Conservation (phyloP, 2,113 vertebrate species). For the Nettapus auritus region DNA sequence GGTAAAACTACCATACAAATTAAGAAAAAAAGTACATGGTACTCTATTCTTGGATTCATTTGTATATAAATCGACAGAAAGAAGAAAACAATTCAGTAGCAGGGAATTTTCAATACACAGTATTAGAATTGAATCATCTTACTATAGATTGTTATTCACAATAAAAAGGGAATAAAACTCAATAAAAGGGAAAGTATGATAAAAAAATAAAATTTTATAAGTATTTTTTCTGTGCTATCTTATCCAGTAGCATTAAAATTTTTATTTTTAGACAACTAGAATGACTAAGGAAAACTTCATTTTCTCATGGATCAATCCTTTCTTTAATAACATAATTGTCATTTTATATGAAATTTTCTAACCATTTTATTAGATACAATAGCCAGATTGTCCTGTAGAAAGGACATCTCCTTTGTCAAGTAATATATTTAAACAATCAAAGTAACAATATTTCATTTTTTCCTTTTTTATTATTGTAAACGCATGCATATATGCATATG, state of each 20-base stretch:
- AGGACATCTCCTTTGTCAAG: neutral
- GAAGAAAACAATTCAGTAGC: neutral
- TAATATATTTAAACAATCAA: neutral
- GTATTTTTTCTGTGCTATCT: neutral
- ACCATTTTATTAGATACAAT: neutral
- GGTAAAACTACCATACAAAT: too few relatives aligned
- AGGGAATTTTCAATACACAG: neutral
- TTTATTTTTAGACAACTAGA: neutral
- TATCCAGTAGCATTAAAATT: neutral
- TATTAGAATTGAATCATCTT: neutral
- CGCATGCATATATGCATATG: neutral
- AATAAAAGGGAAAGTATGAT: constrained; percentile 16
- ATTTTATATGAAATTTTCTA: neutral
- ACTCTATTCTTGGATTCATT: neutral
- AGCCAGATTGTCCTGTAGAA: neutral
- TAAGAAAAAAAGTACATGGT: neutral
- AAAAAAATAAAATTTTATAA: neutral
- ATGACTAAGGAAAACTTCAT: neutral
- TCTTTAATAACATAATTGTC: neutral
- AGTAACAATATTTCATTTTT: neutral
- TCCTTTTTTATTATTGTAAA: neutral
- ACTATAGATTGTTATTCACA: constrained; percentile 20
- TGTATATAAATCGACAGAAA: neutral
- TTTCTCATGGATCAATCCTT: neutral
- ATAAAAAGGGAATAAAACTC: constrained; percentile 52